Evolutionary conservation across 2,113 vertebrate species (phyloP).

Genomic region (Polypterus senegalus): DNA sequence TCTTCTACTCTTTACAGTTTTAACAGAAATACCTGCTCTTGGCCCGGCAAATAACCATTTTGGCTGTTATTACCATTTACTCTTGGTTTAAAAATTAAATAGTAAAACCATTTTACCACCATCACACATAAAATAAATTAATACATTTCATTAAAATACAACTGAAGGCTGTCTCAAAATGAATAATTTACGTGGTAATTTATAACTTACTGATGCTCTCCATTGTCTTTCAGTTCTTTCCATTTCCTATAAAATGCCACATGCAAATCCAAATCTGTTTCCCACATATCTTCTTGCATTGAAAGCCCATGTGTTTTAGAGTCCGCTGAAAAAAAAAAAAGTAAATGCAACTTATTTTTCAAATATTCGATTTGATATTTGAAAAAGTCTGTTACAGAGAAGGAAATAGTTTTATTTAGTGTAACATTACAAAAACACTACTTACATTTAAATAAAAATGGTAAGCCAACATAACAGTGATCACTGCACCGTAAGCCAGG

Average conservation of each 20-base stretch:
- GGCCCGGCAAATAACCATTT: too few species aligned
- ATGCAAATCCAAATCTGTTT: slow-evolving; percentile 80
- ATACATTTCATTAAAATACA: too few species aligned
- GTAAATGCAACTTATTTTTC: neutral
- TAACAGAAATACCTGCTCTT: too few species aligned
- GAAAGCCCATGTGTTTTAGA: slow-evolving; percentile 60
- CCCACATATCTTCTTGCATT: slow-evolving; percentile 85
- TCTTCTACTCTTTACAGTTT: too few species aligned
- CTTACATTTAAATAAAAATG: slow-evolving; percentile 93
- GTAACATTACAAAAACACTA: slow-evolving; percentile 15
- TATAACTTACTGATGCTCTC: slow-evolving; percentile 61
- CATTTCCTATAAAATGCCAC: slow-evolving; percentile 77
- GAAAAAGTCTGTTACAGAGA: slow-evolving; percentile 1
- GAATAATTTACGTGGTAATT: too few species aligned
- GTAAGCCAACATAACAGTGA: slow-evolving; percentile 87
- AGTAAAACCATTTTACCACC: too few species aligned
- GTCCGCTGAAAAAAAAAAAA: slow-evolving; percentile 52
- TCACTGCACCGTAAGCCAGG: slow-evolving; percentile 82
- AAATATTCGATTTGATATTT: neutral
- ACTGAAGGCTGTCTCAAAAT: too few species aligned
- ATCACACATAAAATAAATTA: too few species aligned
- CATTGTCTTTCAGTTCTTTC: slow-evolving; percentile 66
- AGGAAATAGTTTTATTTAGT: neutral
- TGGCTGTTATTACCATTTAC: too few species aligned
- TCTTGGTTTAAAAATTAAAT: too few species aligned